phyloP scores from a whole-genome alignment of 2,113 vertebrate species.

The Cephalopholis sonnerati region DNA sequence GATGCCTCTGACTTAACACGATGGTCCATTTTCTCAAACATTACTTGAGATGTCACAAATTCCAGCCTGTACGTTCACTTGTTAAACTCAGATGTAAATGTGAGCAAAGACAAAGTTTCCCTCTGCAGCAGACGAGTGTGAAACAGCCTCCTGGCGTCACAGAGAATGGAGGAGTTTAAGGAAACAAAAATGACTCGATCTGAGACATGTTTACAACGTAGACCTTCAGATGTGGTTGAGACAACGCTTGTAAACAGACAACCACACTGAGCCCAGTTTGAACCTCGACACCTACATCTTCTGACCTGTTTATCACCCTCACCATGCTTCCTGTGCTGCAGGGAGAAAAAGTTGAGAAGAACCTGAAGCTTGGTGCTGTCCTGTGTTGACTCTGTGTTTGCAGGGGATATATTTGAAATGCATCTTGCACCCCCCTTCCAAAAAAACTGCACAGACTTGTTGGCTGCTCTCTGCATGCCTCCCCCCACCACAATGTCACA shows the following conservation, averaged over 20 bases:
- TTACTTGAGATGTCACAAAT: neutral
- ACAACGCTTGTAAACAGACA: neutral
- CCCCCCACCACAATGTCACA: conserved; percentile 60
- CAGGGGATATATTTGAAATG: neutral
- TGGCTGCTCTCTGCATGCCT: conserved; percentile 55
- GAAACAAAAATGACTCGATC: neutral
- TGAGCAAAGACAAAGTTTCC: conserved; percentile 1
- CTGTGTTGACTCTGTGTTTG: neutral
- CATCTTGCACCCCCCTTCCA: neutral
- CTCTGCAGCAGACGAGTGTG: neutral
- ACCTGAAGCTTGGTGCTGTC: neutral
- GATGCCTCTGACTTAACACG: too few species aligned
- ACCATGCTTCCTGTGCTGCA: conserved; percentile 4
- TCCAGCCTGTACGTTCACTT: neutral
- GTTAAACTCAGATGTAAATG: neutral
- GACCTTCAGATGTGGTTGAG: neutral
- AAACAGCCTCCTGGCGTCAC: neutral
- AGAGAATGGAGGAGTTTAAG: too few species aligned
- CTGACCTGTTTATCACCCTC: conserved; percentile 12
- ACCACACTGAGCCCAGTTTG: neutral
- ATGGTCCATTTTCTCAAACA: neutral
- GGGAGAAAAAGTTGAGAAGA: conserved; percentile 37
- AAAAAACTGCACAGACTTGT: conserved; percentile 69
- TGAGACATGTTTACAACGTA: neutral
- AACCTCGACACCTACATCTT: neutral